Evolutionary conservation across 2,888 invertebrate species (phyloP).

Genomic region (Tetragonula carbonaria): DNA sequence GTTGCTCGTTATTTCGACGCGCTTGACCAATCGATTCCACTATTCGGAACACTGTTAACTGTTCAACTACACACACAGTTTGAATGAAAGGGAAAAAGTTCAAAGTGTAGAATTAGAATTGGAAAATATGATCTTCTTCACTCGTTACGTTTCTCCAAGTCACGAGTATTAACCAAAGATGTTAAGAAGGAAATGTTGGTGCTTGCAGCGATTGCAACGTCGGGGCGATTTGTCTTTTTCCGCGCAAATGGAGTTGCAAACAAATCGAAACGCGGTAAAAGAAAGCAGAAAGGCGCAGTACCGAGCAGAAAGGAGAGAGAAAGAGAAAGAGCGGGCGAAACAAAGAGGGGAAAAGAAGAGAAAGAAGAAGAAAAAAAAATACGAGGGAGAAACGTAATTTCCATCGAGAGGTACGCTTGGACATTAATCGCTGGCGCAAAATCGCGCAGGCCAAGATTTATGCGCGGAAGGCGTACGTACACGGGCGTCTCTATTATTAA

Average conservation of each 20-base stretch:
- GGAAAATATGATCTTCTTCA: too few species aligned
- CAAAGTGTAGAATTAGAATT: too few species aligned
- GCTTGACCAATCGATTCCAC: conserved; percentile 44
- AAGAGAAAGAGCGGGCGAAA: background rate
- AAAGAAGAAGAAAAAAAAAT: too few species aligned
- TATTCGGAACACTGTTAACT: conserved; percentile 35
- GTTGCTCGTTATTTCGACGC: conserved; percentile 25
- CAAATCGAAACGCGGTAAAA: background rate
- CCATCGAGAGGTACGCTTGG: conserved; percentile 60
- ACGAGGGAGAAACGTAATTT: conserved; percentile 52
- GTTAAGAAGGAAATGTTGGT: too few species aligned
- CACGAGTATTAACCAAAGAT: too few species aligned
- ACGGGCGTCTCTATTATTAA: conserved; percentile 78
- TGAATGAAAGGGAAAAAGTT: background rate
- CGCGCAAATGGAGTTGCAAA: background rate
- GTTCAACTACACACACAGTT: conserved; percentile 22
- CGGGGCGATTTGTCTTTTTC: background rate
- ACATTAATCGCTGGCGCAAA: conserved; percentile 68
- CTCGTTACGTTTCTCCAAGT: too few species aligned
- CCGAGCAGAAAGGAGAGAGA: background rate
- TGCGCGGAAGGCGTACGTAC: conserved; percentile 73
- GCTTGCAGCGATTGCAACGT: background rate
- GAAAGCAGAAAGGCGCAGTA: background rate
- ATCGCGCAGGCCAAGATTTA: conserved; percentile 73
- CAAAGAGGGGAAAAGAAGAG: conserved; percentile 2